Evolutionary conservation across 64 coral and sea anemone genomes (phyloP), one percentile per base, ranked within the genome.

Genomic region (Montipora sp.): DNA sequence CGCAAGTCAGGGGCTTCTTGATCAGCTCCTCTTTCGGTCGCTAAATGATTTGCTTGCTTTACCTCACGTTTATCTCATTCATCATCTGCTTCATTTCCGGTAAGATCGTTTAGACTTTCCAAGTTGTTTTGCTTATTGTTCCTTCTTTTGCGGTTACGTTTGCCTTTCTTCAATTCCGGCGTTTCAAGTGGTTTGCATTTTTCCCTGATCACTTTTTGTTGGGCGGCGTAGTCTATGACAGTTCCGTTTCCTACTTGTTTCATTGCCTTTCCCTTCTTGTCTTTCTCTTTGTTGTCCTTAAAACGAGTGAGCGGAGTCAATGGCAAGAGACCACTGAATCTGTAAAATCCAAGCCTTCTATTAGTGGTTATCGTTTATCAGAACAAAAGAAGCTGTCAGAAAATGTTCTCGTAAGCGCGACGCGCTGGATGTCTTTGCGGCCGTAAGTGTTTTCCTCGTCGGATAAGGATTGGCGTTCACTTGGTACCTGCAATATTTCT

Each of bases 381-480:
- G 18, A 19, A 71, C 46, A 46, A 44, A 18, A 48, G 21, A 22
- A 22, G 10, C 60, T 85, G 36, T 85, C 63, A n/a, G 82, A 85
- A 3, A 10, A 2, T 20, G 47, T 47, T 72, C 45, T 85, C 49
- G 21, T 85, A 7, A 43, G 45, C 18, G 45, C 47, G 18, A 45
- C 22, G 5, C 44, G 60, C 46, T 85, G 82, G 19, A 68, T 50
- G 16, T 85, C 82, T 71, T 43, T 59, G 16, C 82, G 66, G 9
- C 82, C 82, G 45, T 49, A 48, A 16, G 49, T 19, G 8, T 72
- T n/a, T 85, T 71, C 82, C 5, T 50, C 82, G 19, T 85, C 82
- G 5, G 82, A 85, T 11, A 85, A 18, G 49, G 46, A 59, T 11
- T 71, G 5, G 14, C 65, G 61, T 72, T 59, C 65, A 18, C 65